Evolutionary conservation across 2,113 vertebrate species (phyloP).

Genomic region (Petaurus breviceps): DNA sequence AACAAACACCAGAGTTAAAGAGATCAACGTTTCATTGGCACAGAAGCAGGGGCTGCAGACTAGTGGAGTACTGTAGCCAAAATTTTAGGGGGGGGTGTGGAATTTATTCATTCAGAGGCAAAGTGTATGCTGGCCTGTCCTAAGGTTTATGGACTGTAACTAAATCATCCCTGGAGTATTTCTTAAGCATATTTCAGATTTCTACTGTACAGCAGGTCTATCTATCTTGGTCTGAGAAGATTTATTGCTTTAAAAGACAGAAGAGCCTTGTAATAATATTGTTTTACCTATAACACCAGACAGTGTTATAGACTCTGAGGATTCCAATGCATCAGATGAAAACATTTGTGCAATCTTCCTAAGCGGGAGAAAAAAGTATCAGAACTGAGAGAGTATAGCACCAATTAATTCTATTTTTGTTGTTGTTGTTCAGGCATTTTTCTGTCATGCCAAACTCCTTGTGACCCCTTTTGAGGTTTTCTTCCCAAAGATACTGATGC

Average conservation of each 20-base stretch:
- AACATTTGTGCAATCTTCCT: slow-evolving; percentile 11
- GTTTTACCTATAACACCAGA: slow-evolving; percentile 1
- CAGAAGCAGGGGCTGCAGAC: not conserved
- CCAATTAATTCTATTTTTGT: not conserved
- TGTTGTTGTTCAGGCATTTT: not conserved
- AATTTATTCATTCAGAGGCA: not conserved
- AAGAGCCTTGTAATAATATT: not conserved
- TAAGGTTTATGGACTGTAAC: not conserved
- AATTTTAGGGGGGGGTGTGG: not conserved
- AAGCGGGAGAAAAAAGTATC: not conserved
- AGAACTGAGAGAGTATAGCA: not conserved
- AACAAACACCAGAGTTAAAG: not conserved
- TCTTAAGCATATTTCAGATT: not conserved
- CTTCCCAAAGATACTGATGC: no score
- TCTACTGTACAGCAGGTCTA: not conserved
- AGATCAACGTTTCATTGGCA: not conserved
- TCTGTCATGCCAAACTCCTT: not conserved
- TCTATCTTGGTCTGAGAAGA: not conserved
- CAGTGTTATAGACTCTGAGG: slow-evolving; percentile 8
- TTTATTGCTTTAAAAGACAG: not conserved
- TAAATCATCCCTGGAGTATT: not conserved
- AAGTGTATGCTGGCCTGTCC: not conserved
- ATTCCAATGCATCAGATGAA: slow-evolving; percentile 1
- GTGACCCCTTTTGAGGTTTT: not conserved
- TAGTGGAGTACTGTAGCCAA: not conserved